Conservation (phyloP, 2,797 vertebrate species). For the Hemitrygon akajei region DNA sequence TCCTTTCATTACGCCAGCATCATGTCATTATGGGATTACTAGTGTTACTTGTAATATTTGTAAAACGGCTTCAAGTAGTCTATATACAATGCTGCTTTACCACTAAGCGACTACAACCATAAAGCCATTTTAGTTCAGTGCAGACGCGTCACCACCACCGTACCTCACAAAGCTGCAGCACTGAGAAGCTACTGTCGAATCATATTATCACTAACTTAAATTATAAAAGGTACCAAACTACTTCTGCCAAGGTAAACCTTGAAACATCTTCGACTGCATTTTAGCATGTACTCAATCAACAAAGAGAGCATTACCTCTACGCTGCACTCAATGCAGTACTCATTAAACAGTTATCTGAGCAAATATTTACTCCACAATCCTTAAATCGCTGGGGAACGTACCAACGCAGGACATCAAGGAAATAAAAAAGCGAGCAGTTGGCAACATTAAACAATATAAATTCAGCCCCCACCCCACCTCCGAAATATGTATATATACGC, state of each 20-base stretch:
- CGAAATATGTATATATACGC: background rate
- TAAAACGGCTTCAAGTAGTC: background rate
- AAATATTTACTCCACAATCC: constrained; percentile 19
- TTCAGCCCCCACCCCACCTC: no score
- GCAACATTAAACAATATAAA: background rate
- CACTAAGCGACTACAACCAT: background rate
- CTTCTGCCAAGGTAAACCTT: background rate
- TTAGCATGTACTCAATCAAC: background rate
- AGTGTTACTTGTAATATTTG: background rate
- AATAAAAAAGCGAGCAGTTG: background rate
- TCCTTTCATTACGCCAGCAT: background rate
- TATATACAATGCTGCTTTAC: constrained; percentile 13
- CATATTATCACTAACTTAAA: background rate
- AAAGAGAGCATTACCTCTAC: background rate
- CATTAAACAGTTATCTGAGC: background rate
- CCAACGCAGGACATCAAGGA: background rate
- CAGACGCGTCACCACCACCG: constrained; percentile 22
- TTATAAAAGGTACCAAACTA: no score
- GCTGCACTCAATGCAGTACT: background rate
- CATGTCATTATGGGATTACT: constrained; percentile 27
- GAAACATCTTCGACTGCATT: background rate
- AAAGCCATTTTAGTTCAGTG: constrained; percentile 31
- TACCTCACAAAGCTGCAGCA: constrained; percentile 13
- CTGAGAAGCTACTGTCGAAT: background rate
- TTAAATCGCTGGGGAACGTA: background rate